Evolutionary conservation across 2,113 vertebrate species (phyloP).

Genomic region (Notiomystis cincta): DNA sequence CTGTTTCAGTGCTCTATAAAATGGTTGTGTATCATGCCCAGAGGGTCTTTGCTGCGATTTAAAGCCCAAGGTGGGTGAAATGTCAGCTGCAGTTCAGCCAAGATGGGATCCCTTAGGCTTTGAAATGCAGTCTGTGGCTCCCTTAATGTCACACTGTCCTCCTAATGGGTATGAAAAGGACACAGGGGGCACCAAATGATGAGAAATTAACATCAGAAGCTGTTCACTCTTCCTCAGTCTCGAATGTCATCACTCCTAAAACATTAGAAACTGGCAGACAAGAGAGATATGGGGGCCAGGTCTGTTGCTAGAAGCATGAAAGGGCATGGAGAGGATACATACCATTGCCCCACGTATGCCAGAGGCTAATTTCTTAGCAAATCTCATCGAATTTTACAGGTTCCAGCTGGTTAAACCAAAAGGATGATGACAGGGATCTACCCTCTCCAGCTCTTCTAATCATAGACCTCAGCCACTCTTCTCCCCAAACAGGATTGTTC

Average conservation of each 20-base stretch:
- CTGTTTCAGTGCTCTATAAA: slow-evolving; percentile 42
- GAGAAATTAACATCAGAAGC: slow-evolving; percentile 21
- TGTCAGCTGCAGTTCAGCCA: slow-evolving; percentile 50
- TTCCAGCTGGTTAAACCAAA: neutral
- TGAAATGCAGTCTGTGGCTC: neutral
- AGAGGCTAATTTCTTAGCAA: neutral
- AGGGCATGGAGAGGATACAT: neutral
- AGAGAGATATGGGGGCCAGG: neutral
- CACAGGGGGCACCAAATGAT: neutral
- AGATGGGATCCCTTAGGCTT: slow-evolving; percentile 21
- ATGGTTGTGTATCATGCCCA: neutral
- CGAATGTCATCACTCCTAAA: neutral
- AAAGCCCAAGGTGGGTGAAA: slow-evolving; percentile 44
- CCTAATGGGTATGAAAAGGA: slow-evolving; percentile 22
- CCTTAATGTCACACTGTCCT: slow-evolving; percentile 23
- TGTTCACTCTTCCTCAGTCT: neutral
- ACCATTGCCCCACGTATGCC: neutral
- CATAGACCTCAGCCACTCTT: neutral
- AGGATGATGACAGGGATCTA: neutral
- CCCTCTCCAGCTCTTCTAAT: neutral
- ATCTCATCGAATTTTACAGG: neutral
- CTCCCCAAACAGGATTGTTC: neutral
- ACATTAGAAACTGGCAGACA: neutral
- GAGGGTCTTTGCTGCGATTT: slow-evolving; percentile 20
- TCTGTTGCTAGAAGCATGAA: neutral